These are phyloP conservation scores for Chaetodon auriga DNA, from an alignment of 2,113 vertebrate genomes.

Conservation along the genomic window DNA sequence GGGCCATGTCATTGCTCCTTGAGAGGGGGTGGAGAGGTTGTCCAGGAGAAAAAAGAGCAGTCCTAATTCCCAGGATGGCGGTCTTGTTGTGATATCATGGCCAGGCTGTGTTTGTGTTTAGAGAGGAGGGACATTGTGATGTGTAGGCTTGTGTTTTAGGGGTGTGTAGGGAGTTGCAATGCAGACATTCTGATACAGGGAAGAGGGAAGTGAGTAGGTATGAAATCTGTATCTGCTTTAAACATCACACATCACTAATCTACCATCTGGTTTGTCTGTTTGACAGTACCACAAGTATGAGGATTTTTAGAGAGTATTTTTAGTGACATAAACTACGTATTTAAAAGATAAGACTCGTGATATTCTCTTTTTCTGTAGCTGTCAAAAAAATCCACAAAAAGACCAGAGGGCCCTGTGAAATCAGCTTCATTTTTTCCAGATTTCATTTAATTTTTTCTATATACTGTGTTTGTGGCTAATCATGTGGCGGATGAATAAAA, in stretches of 20 bases:
- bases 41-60: constrained; percentile 51
- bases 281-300: not conserved
- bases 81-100: constrained; percentile 71
- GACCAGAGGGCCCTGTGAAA: not conserved
- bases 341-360: not conserved
- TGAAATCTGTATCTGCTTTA: constrained; percentile 52
- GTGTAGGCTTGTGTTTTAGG: constrained; percentile 31
- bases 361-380: not conserved
- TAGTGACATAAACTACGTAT: not conserved
- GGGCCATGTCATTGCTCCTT: constrained; percentile 68
- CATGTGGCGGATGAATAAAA: too few species aligned
- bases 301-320: not conserved
- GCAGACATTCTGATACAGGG: constrained; percentile 50
- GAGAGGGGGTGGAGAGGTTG: constrained; percentile 40
- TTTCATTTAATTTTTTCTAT: too few species aligned
- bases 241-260: constrained; percentile 36
- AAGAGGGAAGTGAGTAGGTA: constrained; percentile 18
- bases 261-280: constrained; percentile 12
- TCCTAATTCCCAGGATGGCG: constrained; percentile 63
- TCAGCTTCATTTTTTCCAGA: too few species aligned
- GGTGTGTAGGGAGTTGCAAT: constrained; percentile 32
- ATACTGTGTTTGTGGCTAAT: too few species aligned
- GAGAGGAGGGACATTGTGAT: constrained; percentile 55
- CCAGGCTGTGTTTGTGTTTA: constrained; percentile 73
- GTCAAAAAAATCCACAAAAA: not conserved